Base-by-base conservation (phyloP, 2,888 invertebrate species). In the Hydriomena furcata region DNA sequence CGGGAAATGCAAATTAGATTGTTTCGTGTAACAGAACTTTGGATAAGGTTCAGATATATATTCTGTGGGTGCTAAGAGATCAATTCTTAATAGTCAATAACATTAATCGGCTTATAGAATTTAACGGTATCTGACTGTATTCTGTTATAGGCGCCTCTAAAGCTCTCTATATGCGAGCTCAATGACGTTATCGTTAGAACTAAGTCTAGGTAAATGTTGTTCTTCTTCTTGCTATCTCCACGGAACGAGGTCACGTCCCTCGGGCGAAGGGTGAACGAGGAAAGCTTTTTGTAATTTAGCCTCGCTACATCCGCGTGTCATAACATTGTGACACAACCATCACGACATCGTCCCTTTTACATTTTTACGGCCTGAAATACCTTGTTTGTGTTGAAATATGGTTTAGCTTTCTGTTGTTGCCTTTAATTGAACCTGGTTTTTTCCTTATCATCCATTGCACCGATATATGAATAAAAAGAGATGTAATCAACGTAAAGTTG, bases 221-320 rank as follows among this genome's bases (percentile, higher is more conserved):
- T 71, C 64, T 69, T 70, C 62, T 68, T 71, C 64, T 70, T 73
- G 68, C 71, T 74, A 80, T 77, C 72, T 72, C 52, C 59, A 61
- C 63, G 63, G 66, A 83, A 79, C 66, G 75, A 75, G 79, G 79
- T 67, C 75, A 71, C 69, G 69, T 74, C 77, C 73, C 76, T 71
- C 60, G 63, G 58, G 65, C 52, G 61, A 53, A 63, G 63, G 71
- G 69, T 69, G 71, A 76, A 77, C 63, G 66, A 65, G 64, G 63
- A 79, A 79, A 82, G 76, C 73, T 78, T 83, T 82, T 76, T 68
- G 76, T 71, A 73, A 79, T 76, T 73, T 70, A 65, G 64, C 66
- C 61, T 58, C 53, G 62, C 61, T 61, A 65, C 61, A 65, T 69
- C 60, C 55, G 55, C 60, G 59, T 66, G 63, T 69, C 71, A 76